Evolutionary conservation across 2,113 vertebrate genomes (phyloP).

Genomic region (Spilogale gracilis): DNA sequence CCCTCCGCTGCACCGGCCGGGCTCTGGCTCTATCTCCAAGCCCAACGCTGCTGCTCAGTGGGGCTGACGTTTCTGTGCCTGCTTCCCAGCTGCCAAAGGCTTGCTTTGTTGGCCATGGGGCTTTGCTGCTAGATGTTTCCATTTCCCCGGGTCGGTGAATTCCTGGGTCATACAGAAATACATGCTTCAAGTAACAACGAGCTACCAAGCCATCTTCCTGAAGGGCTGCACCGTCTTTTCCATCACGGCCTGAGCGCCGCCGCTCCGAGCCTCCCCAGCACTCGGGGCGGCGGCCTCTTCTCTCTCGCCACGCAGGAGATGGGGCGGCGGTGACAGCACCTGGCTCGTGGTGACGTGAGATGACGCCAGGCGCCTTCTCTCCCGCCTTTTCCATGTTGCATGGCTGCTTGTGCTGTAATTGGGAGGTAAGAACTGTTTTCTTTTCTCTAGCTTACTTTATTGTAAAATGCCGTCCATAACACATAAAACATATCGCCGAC

Average conservation of each 20-base stretch:
- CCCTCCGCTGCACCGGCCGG: too few relatives aligned
- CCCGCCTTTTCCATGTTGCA: rapidly evolving
- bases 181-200: too few relatives aligned
- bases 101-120: too few relatives aligned
- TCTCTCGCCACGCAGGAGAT: rapidly evolving
- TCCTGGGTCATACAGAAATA: not conserved
- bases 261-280: rapidly evolving
- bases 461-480: not conserved
- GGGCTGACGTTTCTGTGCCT: too few relatives aligned
- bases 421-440: not conserved
- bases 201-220: too few relatives aligned
- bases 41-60: too few relatives aligned
- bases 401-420: too few relatives aligned
- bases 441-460: not conserved
- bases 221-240: rapidly evolving
- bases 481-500: not conserved
- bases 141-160: not conserved
- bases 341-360: rapidly evolving
- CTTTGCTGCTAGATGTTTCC: too few relatives aligned
- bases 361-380: rapidly evolving
- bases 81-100: rapidly evolving
- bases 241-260: rapidly evolving
- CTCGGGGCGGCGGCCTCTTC: not conserved
- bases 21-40: too few relatives aligned
- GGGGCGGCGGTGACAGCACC: rapidly evolving